A percentile compares a stretch with the other conserved stretches of the same genome.
These are phyloP conservation scores for Neoascia interrupta DNA, from an alignment of 2,888 invertebrate species.

Conservation along the genomic window DNA sequence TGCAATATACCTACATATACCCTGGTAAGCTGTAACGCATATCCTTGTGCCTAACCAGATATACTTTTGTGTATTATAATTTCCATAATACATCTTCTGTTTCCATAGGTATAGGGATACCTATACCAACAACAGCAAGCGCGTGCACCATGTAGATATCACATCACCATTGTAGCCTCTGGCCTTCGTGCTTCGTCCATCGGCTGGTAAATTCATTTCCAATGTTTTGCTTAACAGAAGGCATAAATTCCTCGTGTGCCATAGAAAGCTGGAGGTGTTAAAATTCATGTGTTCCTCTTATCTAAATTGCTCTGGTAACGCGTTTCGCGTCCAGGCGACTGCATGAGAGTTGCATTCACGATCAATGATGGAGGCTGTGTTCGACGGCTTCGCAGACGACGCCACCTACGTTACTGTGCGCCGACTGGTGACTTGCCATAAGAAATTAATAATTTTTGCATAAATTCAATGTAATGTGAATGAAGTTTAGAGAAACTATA, in stretches of 20 bases:
- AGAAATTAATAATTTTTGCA: no score
- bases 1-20: neutral
- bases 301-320: constrained; percentile 70
- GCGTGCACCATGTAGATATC: constrained; percentile 8
- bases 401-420: constrained; percentile 49
- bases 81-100: constrained; percentile 57
- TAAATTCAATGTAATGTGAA: no score
- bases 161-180: constrained; percentile 51
- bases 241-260: constrained; percentile 62
- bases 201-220: constrained; percentile 66
- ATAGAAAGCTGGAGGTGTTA: constrained; percentile 70
- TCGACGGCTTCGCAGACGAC: constrained; percentile 42
- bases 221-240: constrained; percentile 69
- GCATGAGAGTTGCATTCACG: constrained; percentile 33
- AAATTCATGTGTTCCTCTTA: constrained; percentile 71
- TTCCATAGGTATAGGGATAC: neutral
- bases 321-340: constrained; percentile 57
- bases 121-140: neutral
- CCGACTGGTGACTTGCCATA: no score
- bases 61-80: constrained; percentile 20
- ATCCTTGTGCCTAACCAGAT: neutral
- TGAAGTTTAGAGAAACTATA: no score
- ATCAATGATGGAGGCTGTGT: constrained; percentile 15
- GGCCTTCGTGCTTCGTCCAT: constrained; percentile 52
- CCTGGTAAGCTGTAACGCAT: no score